Evolutionary conservation across 1,140 invertebrate genomes (phyloP), one percentile per base, ranked within the genome.

Genomic region (Teleopsis dalmanni): DNA sequence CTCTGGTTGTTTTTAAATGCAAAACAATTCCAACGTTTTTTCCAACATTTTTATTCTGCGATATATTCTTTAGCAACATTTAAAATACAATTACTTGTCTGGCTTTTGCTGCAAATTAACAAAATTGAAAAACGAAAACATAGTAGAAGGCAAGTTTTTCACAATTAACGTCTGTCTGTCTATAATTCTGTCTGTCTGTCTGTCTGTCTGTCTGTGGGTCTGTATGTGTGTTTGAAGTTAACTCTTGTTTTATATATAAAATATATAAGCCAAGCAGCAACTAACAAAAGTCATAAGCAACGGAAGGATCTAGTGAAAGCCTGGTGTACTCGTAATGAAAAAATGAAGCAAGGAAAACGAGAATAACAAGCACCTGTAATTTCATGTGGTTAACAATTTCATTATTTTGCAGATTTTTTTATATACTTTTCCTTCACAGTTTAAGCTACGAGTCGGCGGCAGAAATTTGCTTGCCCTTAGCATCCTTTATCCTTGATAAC

Each of bases 301-400:
- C 5, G 35, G 4, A 37, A 37, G 37, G 21, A 21, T 31, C 8
- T 27, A 29, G 41, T 10, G 16, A 43, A 25, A 29, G 31, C 19
- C 41, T 29, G 16, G 16, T 13, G 27, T 14, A 43, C 5, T 29
- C 23, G 18, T 16, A 42, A n/a, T n/a, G 3, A 42, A 42, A 42
- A 26, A 22, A 27, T 14, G 18, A 3, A 16, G 23, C 22, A 18
- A 3, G 13, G 4, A 9, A 10, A 22, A 43, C 4, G 14, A 27
- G 25, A 26, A 4, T 16, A 4, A 19, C 10, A 21, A 2, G 19
- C 44, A 46, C 44, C 44, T 53, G 51, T 14, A 35, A 62, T 60
- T 52, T 60, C 58, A 65, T 65, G 62, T 65, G 62, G 62, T 65
- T 65, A 65, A 58, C 62, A 63, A 65, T 65, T 65, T 65, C n/a